These are phyloP conservation scores for Philereme vetulata DNA, from an alignment of 2,888 invertebrate species.

Conservation along the genomic window DNA sequence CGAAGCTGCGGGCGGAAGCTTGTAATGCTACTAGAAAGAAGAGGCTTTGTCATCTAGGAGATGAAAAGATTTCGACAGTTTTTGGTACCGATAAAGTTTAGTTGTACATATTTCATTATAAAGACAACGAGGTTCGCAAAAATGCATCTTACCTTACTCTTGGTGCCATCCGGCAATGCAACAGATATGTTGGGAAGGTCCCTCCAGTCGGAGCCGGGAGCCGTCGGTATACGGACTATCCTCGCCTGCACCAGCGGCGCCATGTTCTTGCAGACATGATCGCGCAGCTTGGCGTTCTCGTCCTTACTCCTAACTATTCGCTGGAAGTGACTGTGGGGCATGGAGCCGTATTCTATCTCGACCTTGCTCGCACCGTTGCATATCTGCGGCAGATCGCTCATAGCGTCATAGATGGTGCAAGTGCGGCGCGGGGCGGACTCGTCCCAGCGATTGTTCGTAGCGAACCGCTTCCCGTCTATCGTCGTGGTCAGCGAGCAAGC, in stretches of 20 bases:
- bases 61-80: no score
- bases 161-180: conserved; percentile 87
- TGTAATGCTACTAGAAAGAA: no score
- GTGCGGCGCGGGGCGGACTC: conserved; percentile 90
- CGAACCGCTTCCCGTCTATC: conserved; percentile 76
- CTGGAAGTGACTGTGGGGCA: conserved; percentile 90
- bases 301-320: conserved; percentile 85
- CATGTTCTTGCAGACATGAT: conserved; percentile 94
- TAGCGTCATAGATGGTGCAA: conserved; percentile 91
- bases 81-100: no score
- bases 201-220: conserved; percentile 92
- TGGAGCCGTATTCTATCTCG: conserved; percentile 88
- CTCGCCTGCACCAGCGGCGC: conserved; percentile 90
- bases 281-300: conserved; percentile 83
- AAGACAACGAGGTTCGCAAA: neutral
- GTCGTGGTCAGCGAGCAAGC: conserved; percentile 84
- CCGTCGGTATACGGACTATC: conserved; percentile 89
- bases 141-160: conserved; percentile 71
- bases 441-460: conserved; percentile 84
- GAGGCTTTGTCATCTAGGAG: no score
- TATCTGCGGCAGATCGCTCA: conserved; percentile 91
- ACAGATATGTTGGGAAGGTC: conserved; percentile 92
- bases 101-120: no score
- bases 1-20: no score
- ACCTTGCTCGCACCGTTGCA: conserved; percentile 87